Conservation (phyloP, 2,113 vertebrate species). For the Aegithalos caudatus region DNA sequence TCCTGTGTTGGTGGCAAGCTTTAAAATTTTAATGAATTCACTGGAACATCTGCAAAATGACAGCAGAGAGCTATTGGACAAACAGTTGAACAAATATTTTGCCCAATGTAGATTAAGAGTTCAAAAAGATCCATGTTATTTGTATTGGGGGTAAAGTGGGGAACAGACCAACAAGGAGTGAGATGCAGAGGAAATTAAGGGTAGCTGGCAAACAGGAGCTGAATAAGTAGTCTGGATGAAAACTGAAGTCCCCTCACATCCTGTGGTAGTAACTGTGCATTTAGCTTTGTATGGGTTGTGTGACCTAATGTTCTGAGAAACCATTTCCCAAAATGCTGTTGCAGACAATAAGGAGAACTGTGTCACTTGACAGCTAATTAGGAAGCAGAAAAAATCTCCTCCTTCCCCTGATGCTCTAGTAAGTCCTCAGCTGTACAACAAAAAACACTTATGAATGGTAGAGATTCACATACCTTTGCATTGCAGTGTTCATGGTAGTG, state of each 20-base stretch:
- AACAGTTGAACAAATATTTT: neutral
- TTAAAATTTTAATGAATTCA: neutral
- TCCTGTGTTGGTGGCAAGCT: neutral
- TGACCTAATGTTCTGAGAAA: neutral
- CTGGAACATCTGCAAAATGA: neutral
- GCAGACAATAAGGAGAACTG: neutral
- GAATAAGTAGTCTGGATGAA: neutral
- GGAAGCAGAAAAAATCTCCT: neutral
- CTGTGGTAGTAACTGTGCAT: neutral
- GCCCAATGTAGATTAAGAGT: neutral
- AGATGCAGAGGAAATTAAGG: neutral
- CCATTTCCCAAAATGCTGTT: neutral
- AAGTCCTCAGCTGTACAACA: neutral
- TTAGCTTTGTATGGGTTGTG: neutral
- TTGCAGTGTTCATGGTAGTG: neutral
- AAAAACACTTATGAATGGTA: neutral
- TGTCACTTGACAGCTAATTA: constrained; percentile 31
- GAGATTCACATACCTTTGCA: neutral
- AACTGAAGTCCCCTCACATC: neutral
- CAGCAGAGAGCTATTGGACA: neutral
- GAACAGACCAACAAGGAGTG: neutral
- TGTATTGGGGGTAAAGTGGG: neutral
- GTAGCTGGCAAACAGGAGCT: neutral
- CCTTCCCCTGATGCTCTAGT: neutral
- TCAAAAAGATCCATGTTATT: neutral